Percentiles rank a stretch among this genome's conserved stretches.
These are phyloP conservation scores for Synchiropus splendidus DNA, from an alignment of 2,113 vertebrate genomes.

Conservation along the genomic window DNA sequence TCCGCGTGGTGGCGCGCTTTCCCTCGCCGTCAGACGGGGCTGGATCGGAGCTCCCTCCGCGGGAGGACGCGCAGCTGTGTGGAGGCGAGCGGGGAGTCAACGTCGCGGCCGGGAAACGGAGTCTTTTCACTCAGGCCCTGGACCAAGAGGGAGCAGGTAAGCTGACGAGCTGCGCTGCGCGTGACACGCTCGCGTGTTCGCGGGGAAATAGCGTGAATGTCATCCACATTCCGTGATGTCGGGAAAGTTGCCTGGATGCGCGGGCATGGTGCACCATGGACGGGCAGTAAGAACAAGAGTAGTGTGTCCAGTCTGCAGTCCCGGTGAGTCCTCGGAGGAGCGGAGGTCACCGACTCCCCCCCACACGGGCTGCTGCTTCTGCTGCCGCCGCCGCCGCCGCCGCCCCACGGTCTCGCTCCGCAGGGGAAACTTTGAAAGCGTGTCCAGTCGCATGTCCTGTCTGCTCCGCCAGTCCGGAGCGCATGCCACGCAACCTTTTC, in stretches of 20 bases:
- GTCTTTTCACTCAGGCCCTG: neutral
- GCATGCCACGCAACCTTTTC: no score
- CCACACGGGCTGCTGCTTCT: no score
- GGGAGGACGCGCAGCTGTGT: conserved; percentile 38
- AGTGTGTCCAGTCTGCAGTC: no score
- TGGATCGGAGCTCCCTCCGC: conserved; percentile 4
- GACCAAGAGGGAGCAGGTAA: conserved; percentile 35
- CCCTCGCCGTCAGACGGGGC: neutral
- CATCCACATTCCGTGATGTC: conserved; percentile 31
- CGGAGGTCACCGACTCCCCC: no score
- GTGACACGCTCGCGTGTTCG: conserved; percentile 7
- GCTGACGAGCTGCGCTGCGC: conserved; percentile 4
- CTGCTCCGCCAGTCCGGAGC: no score
- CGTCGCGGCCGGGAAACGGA: conserved; percentile 7
- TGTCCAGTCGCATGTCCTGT: no score
- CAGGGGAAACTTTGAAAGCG: no score
- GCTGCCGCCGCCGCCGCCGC: no score
- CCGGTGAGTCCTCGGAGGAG: no score
- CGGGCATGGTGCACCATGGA: neutral
- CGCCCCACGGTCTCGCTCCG: no score
- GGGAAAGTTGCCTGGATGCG: conserved; percentile 38
- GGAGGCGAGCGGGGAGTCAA: conserved; percentile 17
- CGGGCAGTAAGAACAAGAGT: no score
- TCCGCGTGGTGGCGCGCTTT: conserved; percentile 49
- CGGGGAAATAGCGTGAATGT: conserved; percentile 11